Conservation (phyloP, 2,888 invertebrate species). For the Helleia helle region DNA sequence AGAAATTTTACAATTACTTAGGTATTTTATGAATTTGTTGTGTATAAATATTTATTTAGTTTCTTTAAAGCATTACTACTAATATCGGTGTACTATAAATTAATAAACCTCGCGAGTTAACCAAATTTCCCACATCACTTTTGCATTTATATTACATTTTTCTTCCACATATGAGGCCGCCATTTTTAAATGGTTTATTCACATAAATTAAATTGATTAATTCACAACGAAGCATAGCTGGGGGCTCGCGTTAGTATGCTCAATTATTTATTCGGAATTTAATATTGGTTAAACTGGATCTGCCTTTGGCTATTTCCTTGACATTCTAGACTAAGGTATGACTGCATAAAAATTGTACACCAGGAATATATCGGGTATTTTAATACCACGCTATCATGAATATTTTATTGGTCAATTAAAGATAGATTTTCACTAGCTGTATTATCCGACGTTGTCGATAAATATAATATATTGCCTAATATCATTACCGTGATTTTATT, state of each 20-base stretch:
- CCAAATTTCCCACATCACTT: no score
- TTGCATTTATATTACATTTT: no score
- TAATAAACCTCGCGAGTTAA: no score
- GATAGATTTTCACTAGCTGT: conserved; percentile 5
- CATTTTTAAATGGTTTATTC: conserved; percentile 6
- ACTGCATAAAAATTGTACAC: conserved; percentile 6
- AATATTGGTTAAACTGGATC: conserved; percentile 12
- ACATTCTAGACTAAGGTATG: conserved; percentile 9
- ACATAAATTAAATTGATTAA: conserved; percentile 9
- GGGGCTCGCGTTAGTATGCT: conserved; percentile 11
- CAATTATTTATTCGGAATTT: conserved; percentile 13
- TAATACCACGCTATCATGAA: conserved; percentile 5
- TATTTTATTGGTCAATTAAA: conserved; percentile 7
- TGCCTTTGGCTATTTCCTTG: conserved; percentile 16
- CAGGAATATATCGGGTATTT: conserved; percentile 3
- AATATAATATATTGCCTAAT: no score
- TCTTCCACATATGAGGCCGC: neutral
- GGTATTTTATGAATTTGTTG: no score
- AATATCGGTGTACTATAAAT: no score
- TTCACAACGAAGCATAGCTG: conserved; percentile 9
- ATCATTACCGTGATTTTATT: no score
- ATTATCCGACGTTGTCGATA: neutral
- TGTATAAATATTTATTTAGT: no score
- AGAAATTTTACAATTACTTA: no score
- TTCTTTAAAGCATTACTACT: no score